Evolutionary conservation across 2,113 vertebrate genomes (phyloP).

Genomic region (Pseudorhombus dupliciocellatus): DNA sequence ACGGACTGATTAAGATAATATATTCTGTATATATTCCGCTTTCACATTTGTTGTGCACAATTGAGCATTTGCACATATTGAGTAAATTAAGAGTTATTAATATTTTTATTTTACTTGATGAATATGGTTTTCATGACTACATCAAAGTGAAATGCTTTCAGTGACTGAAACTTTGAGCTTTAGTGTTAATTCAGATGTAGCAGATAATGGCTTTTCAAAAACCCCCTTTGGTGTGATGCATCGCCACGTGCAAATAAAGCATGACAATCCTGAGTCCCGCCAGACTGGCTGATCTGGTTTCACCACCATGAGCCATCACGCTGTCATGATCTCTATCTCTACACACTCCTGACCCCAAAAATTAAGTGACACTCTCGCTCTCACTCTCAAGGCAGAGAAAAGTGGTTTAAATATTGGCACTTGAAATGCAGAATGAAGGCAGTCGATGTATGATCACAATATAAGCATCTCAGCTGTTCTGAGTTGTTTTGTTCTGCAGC

Average conservation of each 20-base stretch:
- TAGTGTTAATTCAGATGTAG: background rate
- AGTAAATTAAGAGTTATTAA: too few relatives aligned
- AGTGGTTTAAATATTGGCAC: background rate
- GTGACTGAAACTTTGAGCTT: background rate
- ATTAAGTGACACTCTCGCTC: background rate
- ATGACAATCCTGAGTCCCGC: background rate
- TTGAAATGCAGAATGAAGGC: background rate
- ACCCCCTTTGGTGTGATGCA: background rate
- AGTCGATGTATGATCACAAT: too few relatives aligned
- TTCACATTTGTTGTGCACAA: background rate
- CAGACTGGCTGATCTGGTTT: conserved; percentile 49
- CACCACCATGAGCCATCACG: conserved; percentile 13
- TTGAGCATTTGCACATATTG: background rate
- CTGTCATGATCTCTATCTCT: conserved; percentile 4
- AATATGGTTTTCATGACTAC: too few relatives aligned
- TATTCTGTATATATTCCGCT: background rate
- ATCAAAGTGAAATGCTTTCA: too few relatives aligned
- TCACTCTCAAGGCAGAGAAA: background rate
- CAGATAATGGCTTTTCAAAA: background rate
- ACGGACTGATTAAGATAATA: too few relatives aligned
- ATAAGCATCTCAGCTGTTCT: too few relatives aligned
- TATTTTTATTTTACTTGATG: too few relatives aligned
- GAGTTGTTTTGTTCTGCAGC: too few relatives aligned
- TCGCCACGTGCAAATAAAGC: background rate
- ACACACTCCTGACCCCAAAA: conserved; percentile 7